Percentiles rank a stretch among this genome's conserved stretches.
Evolutionary conservation across 2,797 vertebrate species (phyloP).

Genomic region (Sebastes paucispinis): DNA sequence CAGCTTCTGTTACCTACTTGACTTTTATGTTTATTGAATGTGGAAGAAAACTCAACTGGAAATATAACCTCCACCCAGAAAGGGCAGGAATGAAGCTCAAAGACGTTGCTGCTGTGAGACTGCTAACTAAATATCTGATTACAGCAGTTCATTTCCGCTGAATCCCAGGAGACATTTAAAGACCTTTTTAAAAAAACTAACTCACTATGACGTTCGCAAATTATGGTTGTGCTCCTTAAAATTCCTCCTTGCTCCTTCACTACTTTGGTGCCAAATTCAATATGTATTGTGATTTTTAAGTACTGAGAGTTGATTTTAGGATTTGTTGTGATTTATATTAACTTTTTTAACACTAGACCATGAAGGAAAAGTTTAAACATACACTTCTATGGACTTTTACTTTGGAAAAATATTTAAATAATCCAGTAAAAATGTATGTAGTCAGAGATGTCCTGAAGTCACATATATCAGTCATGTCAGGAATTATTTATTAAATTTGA

Average conservation of each 20-base stretch:
- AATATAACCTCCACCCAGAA: neutral
- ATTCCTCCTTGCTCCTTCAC: neutral
- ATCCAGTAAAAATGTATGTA: too few relatives aligned
- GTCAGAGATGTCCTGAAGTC: too few relatives aligned
- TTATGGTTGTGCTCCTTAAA: neutral
- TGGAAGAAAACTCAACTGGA: neutral
- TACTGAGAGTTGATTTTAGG: too few relatives aligned
- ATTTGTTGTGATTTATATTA: fast-evolving
- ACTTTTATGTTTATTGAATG: neutral
- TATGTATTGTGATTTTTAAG: too few relatives aligned
- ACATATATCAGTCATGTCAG: too few relatives aligned
- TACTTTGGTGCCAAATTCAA: too few relatives aligned
- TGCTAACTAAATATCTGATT: neutral
- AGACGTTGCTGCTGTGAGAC: neutral
- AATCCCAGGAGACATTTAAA: neutral
- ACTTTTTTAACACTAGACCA: too few relatives aligned
- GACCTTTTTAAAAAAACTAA: neutral
- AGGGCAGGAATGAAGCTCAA: neutral
- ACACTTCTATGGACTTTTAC: too few relatives aligned
- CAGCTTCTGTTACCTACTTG: neutral
- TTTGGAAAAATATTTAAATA: too few relatives aligned
- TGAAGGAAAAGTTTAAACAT: too few relatives aligned
- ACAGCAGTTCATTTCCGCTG: neutral
- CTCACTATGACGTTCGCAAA: neutral
- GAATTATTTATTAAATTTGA: too few relatives aligned